Evolutionary conservation across 2,113 vertebrate species (phyloP).

Genomic region (Typhlomys cinereus): DNA sequence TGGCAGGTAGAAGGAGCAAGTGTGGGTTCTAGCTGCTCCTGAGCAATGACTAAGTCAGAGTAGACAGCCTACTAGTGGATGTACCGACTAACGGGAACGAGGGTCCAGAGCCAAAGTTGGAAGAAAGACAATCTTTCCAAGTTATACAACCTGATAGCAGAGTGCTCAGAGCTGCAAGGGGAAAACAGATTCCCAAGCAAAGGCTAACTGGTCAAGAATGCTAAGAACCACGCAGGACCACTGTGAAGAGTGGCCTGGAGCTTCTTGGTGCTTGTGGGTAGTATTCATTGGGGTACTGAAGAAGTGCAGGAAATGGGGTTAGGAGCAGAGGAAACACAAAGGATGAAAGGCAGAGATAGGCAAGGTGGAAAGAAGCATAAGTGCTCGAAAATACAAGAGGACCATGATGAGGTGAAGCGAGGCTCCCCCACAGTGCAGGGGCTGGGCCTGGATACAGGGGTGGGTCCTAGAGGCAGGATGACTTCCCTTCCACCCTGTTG

Average conservation of each 20-base stretch:
- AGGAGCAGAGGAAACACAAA: background rate
- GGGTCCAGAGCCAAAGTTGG: background rate
- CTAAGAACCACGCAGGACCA: background rate
- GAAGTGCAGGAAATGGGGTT: background rate
- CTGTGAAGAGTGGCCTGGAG: background rate
- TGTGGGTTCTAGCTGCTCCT: background rate
- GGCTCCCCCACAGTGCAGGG: background rate
- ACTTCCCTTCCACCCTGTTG: background rate
- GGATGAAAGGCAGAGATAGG: background rate
- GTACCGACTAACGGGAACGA: background rate
- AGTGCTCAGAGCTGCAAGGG: background rate
- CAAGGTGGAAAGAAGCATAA: background rate
- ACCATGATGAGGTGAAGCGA: background rate
- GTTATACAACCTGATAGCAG: background rate
- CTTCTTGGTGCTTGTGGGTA: background rate
- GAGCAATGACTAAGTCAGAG: background rate
- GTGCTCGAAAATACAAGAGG: background rate
- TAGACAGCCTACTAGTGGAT: fast-evolving
- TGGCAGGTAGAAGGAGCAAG: background rate
- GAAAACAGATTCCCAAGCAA: background rate
- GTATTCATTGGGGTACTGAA: background rate
- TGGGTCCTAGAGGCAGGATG: background rate
- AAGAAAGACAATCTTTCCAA: background rate
- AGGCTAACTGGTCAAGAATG: background rate
- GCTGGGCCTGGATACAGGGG: background rate